A percentile compares a stretch with the other conserved stretches of the same genome.
These are phyloP conservation scores for Macrophya annulata DNA, from an alignment of 2,888 invertebrate genomes.

Conservation along the genomic window DNA sequence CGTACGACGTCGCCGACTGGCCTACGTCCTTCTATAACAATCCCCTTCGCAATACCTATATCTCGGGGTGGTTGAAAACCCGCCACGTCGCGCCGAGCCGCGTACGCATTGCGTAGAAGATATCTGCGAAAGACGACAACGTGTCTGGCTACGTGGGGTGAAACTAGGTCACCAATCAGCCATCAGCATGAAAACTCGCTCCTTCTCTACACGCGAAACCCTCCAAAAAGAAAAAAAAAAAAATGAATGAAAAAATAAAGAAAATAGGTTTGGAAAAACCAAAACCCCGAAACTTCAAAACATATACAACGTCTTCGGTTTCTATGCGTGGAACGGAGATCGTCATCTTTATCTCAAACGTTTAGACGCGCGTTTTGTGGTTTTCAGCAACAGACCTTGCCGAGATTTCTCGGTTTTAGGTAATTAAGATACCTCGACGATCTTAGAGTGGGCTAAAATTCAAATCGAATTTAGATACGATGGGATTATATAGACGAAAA, in stretches of 20 bases:
- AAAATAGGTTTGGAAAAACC: background rate
- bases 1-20: background rate
- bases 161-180: constrained; percentile 69
- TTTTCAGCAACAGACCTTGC: background rate
- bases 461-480: background rate
- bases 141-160: constrained; percentile 67
- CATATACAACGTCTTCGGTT: background rate
- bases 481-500: background rate
- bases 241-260: background rate
- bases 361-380: background rate
- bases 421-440: background rate
- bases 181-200: constrained; percentile 15
- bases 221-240: background rate
- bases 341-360: background rate
- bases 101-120: constrained; percentile 72
- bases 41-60: background rate
- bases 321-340: background rate
- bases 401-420: background rate
- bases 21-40: background rate
- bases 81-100: constrained; percentile 61
- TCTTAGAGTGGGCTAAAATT: background rate
- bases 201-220: background rate
- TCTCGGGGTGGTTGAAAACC: constrained; percentile 57
- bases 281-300: background rate
- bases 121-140: constrained; percentile 64